Conservation (phyloP, 2,113 vertebrate species). For the Aphyosemion australe region DNA sequence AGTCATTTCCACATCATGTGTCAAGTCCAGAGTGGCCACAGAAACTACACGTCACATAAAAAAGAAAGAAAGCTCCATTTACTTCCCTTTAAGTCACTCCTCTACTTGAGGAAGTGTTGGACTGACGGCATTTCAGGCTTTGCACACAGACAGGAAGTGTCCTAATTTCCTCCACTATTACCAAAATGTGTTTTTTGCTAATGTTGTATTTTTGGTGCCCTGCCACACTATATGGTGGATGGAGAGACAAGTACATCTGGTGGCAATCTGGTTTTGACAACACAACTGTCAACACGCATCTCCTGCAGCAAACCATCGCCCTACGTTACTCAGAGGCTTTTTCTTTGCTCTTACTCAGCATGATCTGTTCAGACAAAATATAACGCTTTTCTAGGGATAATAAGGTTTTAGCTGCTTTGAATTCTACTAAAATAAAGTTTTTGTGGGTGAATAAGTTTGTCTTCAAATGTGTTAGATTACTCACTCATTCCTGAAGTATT, state of each 20-base stretch:
- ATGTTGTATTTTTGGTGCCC: conserved; percentile 35
- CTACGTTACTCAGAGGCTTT: conserved; percentile 41
- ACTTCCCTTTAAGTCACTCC: conserved; percentile 7
- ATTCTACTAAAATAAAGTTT: too few relatives aligned
- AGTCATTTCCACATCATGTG: conserved; percentile 42
- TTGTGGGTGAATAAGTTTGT: too few relatives aligned
- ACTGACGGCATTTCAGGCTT: conserved; percentile 17
- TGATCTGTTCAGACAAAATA: conserved; percentile 52
- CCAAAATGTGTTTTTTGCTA: conserved; percentile 28
- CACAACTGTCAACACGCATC: conserved; percentile 58
- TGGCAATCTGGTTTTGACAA: conserved; percentile 60
- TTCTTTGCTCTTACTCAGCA: background rate
- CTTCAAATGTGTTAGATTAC: too few relatives aligned
- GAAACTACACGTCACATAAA: conserved; percentile 26
- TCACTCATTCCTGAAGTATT: too few relatives aligned
- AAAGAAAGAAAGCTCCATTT: conserved; percentile 11
- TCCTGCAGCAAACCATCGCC: conserved; percentile 49
- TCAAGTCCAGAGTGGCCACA: conserved; percentile 23
- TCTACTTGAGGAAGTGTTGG: background rate
- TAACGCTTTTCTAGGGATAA: too few relatives aligned
- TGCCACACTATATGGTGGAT: conserved; percentile 17
- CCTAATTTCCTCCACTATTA: conserved; percentile 47
- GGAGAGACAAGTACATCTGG: conserved; percentile 61
- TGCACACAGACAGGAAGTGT: conserved; percentile 51
- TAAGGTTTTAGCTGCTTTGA: too few relatives aligned